Percentiles rank a stretch among this genome's conserved stretches.
Evolutionary conservation across 2,888 invertebrate genomes (phyloP).

Genomic region (Gnatocerus cornutus): DNA sequence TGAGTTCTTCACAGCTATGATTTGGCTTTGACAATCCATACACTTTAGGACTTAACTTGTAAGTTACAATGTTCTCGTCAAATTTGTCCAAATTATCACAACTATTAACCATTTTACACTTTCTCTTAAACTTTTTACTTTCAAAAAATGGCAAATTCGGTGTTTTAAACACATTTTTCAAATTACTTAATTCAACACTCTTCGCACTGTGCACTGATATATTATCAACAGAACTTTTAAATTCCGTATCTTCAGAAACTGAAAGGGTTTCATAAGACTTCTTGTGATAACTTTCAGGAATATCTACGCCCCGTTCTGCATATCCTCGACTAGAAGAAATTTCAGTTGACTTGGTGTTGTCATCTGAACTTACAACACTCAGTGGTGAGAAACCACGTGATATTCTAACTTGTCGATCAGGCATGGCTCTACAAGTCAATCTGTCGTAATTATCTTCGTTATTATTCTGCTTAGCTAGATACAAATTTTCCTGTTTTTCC

Average conservation of each 20-base stretch:
- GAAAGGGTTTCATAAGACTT: slow-evolving; percentile 60
- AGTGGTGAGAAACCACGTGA: slow-evolving; percentile 51
- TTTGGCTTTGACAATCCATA: slow-evolving; percentile 72
- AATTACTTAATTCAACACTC: slow-evolving; percentile 72
- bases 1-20: slow-evolving; percentile 67
- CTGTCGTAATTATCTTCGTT: slow-evolving; percentile 63
- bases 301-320: slow-evolving; percentile 68
- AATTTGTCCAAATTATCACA: slow-evolving; percentile 65
- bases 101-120: slow-evolving; percentile 63
- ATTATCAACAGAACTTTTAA: slow-evolving; percentile 72
- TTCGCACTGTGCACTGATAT: slow-evolving; percentile 76
- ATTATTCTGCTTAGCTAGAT: slow-evolving; percentile 57
- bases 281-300: slow-evolving; percentile 60
- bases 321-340: slow-evolving; percentile 54
- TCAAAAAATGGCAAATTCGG: slow-evolving; percentile 62
- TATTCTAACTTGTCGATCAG: slow-evolving; percentile 71
- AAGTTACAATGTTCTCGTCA: slow-evolving; percentile 66
- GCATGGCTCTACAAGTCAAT: slow-evolving; percentile 80
- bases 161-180: slow-evolving; percentile 66
- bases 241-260: slow-evolving; percentile 60
- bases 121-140: slow-evolving; percentile 60
- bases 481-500: slow-evolving; percentile 54
- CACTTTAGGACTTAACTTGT: slow-evolving; percentile 80
- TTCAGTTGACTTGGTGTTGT: slow-evolving; percentile 59
- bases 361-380: slow-evolving; percentile 58